These are phyloP conservation scores for Pseudachorutes palmiensis DNA, from an alignment of 1,140 invertebrate genomes.

Conservation along the genomic window DNA sequence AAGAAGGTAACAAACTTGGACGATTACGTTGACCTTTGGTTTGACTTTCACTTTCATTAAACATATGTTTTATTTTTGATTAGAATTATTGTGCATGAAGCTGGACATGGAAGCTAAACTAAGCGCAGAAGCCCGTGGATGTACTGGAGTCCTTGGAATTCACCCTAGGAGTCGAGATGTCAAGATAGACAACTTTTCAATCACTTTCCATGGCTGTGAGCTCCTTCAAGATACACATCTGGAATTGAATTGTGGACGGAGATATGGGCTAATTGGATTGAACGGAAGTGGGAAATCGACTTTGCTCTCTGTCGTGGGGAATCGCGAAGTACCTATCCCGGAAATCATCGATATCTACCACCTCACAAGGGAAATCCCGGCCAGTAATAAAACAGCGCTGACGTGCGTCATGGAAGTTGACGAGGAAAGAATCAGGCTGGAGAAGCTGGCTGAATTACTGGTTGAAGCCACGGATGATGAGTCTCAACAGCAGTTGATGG, in stretches of 20 bases:
- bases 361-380: conserved; percentile 75
- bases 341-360: conserved; percentile 97
- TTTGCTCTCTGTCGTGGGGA: conserved; percentile 79
- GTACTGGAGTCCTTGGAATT: conserved; percentile 87
- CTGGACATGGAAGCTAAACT: conserved; percentile 80
- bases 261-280: conserved; percentile 87
- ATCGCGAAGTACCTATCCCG: conserved; percentile 91
- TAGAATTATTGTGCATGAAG: conserved; percentile 76
- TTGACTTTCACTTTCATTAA: neutral
- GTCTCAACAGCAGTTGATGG: conserved; percentile 90
- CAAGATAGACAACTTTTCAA: conserved; percentile 94
- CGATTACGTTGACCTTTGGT: neutral
- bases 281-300: conserved; percentile 67
- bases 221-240: conserved; percentile 89
- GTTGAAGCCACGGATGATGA: conserved; percentile 81
- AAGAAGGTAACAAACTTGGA: conserved; percentile 19
- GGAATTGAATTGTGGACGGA: conserved; percentile 90
- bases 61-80: conserved; percentile 25
- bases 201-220: conserved; percentile 96
- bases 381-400: conserved; percentile 59
- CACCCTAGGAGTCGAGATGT: conserved; percentile 92
- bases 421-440: conserved; percentile 80
- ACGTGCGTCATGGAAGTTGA: conserved; percentile 98
- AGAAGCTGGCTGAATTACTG: conserved; percentile 85
- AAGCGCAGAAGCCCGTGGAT: conserved; percentile 85